Percentiles rank a stretch among this genome's conserved stretches.
phyloP scores from a whole-genome alignment of 2,888 invertebrate species.

The Chrysolina oricalcia region DNA sequence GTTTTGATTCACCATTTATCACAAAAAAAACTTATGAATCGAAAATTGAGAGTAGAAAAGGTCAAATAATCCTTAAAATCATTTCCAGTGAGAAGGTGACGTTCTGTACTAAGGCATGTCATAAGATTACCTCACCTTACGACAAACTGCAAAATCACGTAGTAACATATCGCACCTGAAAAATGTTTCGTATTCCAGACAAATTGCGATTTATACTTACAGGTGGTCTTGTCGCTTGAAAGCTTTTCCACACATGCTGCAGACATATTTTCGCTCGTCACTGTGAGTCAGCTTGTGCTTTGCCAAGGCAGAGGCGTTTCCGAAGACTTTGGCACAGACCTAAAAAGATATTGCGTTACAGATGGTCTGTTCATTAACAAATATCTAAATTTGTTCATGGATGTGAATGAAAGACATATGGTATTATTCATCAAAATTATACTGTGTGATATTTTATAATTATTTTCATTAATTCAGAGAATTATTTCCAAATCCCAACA shows the following conservation, averaged over 20 bases:
- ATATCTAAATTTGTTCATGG: not conserved
- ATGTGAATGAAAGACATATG: not conserved
- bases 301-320: constrained; percentile 96
- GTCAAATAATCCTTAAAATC: no score
- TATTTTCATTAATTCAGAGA: no score
- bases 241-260: constrained; percentile 96
- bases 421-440: not conserved
- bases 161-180: constrained; percentile 10
- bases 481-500: no score
- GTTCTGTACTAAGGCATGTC: not conserved
- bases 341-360: constrained; percentile 70
- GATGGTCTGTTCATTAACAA: no score
- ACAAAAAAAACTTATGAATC: no score
- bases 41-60: no score
- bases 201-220: constrained; percentile 78
- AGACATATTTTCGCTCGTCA: constrained; percentile 97
- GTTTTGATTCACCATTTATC: no score
- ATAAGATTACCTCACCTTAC: not conserved
- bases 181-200: constrained; percentile 15
- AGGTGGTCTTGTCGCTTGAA: constrained; percentile 99
- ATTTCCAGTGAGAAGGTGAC: no score
- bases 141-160: constrained; percentile 1
- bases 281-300: constrained; percentile 98
- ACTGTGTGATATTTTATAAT: not conserved
- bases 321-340: constrained; percentile 97